phyloP scores from a whole-genome alignment of 2,888 invertebrate species.

The Anthophora plumipes region DNA sequence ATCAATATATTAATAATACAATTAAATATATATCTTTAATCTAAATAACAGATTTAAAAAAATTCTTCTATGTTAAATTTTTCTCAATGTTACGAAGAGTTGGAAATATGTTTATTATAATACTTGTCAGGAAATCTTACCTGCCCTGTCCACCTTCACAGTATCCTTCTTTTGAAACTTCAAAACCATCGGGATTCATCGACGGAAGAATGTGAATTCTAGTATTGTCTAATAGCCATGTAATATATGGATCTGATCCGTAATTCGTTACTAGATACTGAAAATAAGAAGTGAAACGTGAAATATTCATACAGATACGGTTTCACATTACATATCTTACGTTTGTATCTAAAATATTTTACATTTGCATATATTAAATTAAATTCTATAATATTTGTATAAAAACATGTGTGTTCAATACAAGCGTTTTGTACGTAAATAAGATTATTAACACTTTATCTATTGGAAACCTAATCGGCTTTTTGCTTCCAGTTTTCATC shows the following conservation, averaged over 20 bases:
- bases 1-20: too few species aligned
- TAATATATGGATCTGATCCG: constrained; percentile 92
- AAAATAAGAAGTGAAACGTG: constrained; percentile 77
- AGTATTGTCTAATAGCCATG: constrained; percentile 96
- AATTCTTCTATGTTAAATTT: too few species aligned
- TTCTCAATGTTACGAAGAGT: too few species aligned
- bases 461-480: too few species aligned
- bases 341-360: background rate
- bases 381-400: background rate
- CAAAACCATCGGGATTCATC: constrained; percentile 99
- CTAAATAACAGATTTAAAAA: too few species aligned
- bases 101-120: too few species aligned
- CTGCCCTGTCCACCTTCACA: constrained; percentile 95
- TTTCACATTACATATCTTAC: background rate
- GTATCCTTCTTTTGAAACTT: constrained; percentile 94
- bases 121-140: constrained; percentile 82
- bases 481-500: too few species aligned
- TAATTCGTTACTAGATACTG: constrained; percentile 94
- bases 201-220: constrained; percentile 98
- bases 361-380: background rate
- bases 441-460: too few species aligned
- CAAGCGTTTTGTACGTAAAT: background rate
- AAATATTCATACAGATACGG: background rate
- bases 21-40: too few species aligned
- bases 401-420: background rate